Evolutionary conservation across 2,113 vertebrate species (phyloP).

Genomic region (Salvelinus namaycush): DNA sequence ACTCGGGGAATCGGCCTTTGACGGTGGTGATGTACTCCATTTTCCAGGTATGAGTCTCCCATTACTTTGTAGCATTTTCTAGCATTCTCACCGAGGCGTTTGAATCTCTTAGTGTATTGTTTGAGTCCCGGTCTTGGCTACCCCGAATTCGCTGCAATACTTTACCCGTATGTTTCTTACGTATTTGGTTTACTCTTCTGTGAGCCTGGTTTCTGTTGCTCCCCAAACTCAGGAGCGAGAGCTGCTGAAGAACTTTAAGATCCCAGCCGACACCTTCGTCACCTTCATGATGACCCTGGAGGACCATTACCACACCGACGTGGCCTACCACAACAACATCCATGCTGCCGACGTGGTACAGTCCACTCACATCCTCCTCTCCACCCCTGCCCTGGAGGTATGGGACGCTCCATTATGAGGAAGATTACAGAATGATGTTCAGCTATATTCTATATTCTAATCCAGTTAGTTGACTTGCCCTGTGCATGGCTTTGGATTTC

Average conservation of each 20-base stretch:
- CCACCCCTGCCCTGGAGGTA: constrained; percentile 88
- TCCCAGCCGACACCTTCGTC: constrained; percentile 83
- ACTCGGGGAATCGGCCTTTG: constrained; percentile 85
- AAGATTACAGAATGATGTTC: neutral
- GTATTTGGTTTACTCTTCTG: too few species aligned
- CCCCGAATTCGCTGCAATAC: too few species aligned
- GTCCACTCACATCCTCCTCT: constrained; percentile 89
- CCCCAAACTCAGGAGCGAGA: constrained; percentile 80
- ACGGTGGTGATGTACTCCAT: constrained; percentile 88
- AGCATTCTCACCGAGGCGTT: too few species aligned
- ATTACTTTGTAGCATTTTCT: neutral
- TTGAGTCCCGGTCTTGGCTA: too few species aligned
- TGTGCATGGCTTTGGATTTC: too few species aligned
- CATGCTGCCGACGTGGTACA: constrained; percentile 92
- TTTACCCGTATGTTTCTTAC: too few species aligned
- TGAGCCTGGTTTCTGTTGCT: neutral
- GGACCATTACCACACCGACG: constrained; percentile 86
- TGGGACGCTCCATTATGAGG: neutral
- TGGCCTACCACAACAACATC: constrained; percentile 93
- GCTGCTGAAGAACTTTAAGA: constrained; percentile 88
- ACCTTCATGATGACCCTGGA: constrained; percentile 92
- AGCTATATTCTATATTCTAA: neutral
- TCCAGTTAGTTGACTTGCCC: neutral
- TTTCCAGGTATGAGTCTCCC: constrained; percentile 82
- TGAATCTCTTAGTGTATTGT: too few species aligned